Conservation (phyloP, 2,797 vertebrate genomes). For the Catostomus latipinnis region DNA sequence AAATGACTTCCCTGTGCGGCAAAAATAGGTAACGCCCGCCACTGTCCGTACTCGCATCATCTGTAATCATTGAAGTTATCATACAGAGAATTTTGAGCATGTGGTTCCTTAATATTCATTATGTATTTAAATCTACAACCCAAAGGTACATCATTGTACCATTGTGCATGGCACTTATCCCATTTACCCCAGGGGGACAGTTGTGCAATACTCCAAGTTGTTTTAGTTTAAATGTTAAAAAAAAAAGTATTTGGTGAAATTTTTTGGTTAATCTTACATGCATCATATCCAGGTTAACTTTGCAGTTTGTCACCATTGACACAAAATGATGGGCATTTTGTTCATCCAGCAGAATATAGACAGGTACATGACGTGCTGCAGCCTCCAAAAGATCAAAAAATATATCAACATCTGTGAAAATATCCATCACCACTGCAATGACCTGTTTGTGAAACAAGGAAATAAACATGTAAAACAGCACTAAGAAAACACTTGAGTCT, state of each 20-base stretch:
- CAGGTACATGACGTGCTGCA: slow-evolving; percentile 86
- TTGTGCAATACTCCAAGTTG: too few species aligned
- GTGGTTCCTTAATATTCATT: not conserved
- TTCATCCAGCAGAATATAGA: slow-evolving; percentile 95
- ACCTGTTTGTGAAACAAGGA: slow-evolving; percentile 77
- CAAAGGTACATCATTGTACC: not conserved
- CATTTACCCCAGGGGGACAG: too few species aligned
- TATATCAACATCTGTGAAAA: slow-evolving; percentile 94
- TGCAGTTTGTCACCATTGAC: slow-evolving; percentile 89
- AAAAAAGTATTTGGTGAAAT: not conserved
- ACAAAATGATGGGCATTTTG: slow-evolving; percentile 89
- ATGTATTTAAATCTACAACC: not conserved
- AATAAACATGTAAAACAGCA: slow-evolving; percentile 13
- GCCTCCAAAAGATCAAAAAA: slow-evolving; percentile 91
- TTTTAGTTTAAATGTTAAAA: not conserved
- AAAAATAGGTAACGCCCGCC: slow-evolving; percentile 91
- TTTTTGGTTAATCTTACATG: slow-evolving; percentile 80
- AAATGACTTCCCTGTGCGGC: slow-evolving; percentile 93
- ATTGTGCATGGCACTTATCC: not conserved
- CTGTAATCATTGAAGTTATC: slow-evolving; percentile 73
- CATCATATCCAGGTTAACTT: slow-evolving; percentile 89
- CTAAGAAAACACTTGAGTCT: slow-evolving; percentile 3
- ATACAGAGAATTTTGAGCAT: not conserved
- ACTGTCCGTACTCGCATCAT: slow-evolving; percentile 95
- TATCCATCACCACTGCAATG: slow-evolving; percentile 95